Evolutionary conservation across 2,113 vertebrate species (phyloP).

Genomic region (Camelus bactrianus): DNA sequence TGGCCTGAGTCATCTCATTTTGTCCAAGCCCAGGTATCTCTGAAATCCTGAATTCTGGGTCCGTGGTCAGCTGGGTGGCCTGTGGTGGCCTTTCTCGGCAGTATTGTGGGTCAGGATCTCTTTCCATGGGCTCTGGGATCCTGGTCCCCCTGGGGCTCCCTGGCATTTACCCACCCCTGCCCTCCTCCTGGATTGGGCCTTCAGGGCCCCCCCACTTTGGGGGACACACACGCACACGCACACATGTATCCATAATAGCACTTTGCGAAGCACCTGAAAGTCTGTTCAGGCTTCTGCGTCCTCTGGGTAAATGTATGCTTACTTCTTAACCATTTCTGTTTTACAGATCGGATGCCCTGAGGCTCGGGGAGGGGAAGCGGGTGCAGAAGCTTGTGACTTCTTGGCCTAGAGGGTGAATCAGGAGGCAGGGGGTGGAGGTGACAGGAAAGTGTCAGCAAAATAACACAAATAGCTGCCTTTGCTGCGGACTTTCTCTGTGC

Average conservation of each 20-base stretch:
- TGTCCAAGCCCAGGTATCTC: fast-evolving
- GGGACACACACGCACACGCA: not conserved
- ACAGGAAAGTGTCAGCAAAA: not conserved
- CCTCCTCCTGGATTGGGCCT: not conserved
- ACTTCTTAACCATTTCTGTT: not conserved
- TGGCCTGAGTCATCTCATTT: fast-evolving
- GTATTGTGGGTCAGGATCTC: not conserved
- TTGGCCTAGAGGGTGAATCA: not conserved
- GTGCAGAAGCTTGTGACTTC: not conserved
- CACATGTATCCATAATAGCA: fast-evolving
- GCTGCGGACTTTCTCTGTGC: not conserved
- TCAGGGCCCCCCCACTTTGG: fast-evolving
- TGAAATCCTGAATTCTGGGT: not conserved
- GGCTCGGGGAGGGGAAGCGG: not conserved
- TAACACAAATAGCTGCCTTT: too few species aligned
- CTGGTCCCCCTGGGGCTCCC: not conserved
- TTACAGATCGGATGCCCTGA: fast-evolving
- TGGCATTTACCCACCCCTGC: not conserved
- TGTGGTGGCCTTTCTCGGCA: not conserved
- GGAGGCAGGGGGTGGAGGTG: not conserved
- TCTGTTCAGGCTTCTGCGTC: too few species aligned
- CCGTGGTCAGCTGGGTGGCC: not conserved
- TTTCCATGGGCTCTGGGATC: not conserved
- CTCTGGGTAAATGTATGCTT: not conserved
- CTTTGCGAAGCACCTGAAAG: not conserved